phyloP scores from a whole-genome alignment of 64 coral and sea anemone genomes.

The Montipora foliosa region DNA sequence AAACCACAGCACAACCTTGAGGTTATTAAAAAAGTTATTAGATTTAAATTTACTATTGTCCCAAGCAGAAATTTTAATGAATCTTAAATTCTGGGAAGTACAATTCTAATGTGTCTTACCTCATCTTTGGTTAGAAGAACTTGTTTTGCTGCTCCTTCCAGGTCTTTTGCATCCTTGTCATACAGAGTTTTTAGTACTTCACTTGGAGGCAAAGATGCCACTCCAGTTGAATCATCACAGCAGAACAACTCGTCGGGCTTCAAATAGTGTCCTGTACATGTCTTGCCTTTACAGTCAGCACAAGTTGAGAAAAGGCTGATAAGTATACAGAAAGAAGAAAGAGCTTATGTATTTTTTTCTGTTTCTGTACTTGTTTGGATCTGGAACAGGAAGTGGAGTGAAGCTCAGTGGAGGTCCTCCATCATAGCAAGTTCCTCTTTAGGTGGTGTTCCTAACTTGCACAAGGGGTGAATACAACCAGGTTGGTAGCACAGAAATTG shows the following conservation, averaged over 20 bases:
- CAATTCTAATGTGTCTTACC: constrained; percentile 6
- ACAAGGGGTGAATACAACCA: constrained; percentile 63
- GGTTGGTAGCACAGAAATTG: constrained; percentile 31
- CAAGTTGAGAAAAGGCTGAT: constrained; percentile 26
- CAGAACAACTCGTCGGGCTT: constrained; percentile 48
- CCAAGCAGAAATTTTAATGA: constrained; percentile 5
- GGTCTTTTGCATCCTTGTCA: constrained; percentile 37
- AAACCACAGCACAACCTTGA: constrained; percentile 18
- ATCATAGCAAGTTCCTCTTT: constrained; percentile 21
- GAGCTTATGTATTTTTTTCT: neutral
- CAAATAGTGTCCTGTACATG: constrained; percentile 58
- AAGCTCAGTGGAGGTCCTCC: constrained; percentile 54
- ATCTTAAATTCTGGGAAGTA: constrained; percentile 21
- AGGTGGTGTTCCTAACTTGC: constrained; percentile 11
- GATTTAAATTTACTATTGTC: constrained; percentile 17
- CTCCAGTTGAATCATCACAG: neutral
- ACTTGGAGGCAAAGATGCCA: neutral
- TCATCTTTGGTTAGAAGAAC: neutral
- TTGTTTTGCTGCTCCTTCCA: constrained; percentile 1
- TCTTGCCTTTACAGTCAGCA: constrained; percentile 35
- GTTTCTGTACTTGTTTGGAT: constrained; percentile 41
- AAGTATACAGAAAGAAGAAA: neutral
- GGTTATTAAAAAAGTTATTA: neutral
- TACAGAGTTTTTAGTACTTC: constrained; percentile 19
- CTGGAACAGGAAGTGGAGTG: constrained; percentile 52